phyloP scores from a whole-genome alignment of 2,888 invertebrate genomes.

The Hesperia comma region DNA sequence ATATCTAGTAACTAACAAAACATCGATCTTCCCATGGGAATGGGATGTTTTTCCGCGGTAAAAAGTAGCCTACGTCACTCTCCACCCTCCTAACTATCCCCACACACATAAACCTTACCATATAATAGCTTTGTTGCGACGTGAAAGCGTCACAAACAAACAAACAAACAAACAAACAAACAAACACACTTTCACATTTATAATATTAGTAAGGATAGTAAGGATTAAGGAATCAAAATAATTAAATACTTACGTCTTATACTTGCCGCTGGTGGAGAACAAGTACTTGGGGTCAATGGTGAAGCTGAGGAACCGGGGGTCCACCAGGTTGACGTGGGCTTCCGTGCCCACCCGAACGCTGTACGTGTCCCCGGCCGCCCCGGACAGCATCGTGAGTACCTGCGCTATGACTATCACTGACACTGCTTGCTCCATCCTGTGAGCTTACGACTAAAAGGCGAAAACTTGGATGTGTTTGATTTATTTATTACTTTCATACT shows the following conservation, averaged over 20 bases:
- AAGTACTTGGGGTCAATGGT: slow-evolving; percentile 88
- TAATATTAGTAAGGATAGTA: no score
- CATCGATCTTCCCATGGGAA: no score
- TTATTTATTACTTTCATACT: slow-evolving; percentile 38
- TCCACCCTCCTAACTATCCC: no score
- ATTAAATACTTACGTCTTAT: slow-evolving; percentile 47
- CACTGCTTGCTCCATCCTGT: slow-evolving; percentile 34
- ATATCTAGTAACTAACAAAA: no score
- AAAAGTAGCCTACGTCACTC: no score
- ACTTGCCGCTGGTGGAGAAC: slow-evolving; percentile 65
- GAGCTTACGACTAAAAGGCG: slow-evolving; percentile 35
- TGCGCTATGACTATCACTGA: slow-evolving; percentile 11
- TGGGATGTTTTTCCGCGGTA: no score
- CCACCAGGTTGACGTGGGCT: slow-evolving; percentile 85
- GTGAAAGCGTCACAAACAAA: no score
- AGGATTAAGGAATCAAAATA: no score
- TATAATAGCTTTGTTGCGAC: no score
- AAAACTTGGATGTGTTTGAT: slow-evolving; percentile 1
- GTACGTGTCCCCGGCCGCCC: slow-evolving; percentile 69
- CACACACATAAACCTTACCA: no score
- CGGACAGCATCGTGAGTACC: slow-evolving; percentile 39
- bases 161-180: no score
- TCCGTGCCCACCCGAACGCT: slow-evolving; percentile 85
- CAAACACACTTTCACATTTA: no score
- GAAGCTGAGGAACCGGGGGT: slow-evolving; percentile 89